Evolutionary conservation across 2,797 vertebrate species (phyloP), one percentile per base, ranked within the genome.

Genomic region (Trematocara caparti): DNA sequence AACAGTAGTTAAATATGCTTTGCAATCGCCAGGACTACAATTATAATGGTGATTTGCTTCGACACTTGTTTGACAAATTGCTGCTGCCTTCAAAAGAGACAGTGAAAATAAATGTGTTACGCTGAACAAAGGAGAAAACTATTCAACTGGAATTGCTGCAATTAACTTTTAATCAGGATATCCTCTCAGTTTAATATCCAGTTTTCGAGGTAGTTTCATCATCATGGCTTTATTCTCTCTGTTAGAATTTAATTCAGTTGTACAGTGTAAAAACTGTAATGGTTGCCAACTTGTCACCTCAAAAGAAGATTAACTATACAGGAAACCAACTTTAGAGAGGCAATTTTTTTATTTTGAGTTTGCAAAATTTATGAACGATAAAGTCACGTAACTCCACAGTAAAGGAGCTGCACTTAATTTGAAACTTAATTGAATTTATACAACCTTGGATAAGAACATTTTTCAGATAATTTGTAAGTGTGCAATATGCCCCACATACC

Each of bases 401-500:
- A 30, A 69, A 30, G 24, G 21, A 69, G 1, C 2, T 69, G 64
- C 13, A 27, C 64, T 45, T 69, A 10, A 45, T 27, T 15, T 45
- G 21, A 15, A 45, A 10, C 30, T 1, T 27, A 69, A 69, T 24
- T 27, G 13, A 45, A 1, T 27, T 69, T 4, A 45, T 45, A 11
- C 19, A 40, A 0, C 12, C 12, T 66, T 14, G 0, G 36, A 24
- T 40, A 21, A 14, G 19, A 8, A 0, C 17, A 19, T 36, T 62
- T 62, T 62, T 1, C 17, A 12, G 57, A 3, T 62, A 8, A 62
- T 19, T 62, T 59, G 55, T 2, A 59, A 59, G 32, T 36, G 55
- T 36, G 55, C 32, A 59, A 36, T 12, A 59, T 59, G 55, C 17
- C 55, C 30, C 1, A 36, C 55, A 36, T 34, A 59, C 55, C 32